Evolutionary conservation across 2,888 invertebrate genomes (phyloP), one percentile per base, ranked within the genome.

Genomic region (Sialis fuliginosa): DNA sequence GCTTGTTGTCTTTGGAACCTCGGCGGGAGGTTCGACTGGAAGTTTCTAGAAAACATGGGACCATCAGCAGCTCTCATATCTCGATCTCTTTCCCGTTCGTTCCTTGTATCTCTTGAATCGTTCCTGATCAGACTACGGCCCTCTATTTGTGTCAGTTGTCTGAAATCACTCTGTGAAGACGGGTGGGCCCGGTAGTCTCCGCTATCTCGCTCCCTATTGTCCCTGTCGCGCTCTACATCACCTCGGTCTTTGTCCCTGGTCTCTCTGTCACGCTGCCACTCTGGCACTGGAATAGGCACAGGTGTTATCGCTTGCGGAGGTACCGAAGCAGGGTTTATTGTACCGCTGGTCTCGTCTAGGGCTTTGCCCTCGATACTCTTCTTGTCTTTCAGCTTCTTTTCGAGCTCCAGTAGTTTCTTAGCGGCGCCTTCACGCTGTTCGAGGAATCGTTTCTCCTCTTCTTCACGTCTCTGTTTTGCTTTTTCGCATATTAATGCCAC

Each of bases 21-120:
- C 10, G 91, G 91, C 46, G 91, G 90, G 58, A 91, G 72, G 65
- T 87, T 82, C 45, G 75, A 79, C 63, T 86, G 85, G 65, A 85
- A 88, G 53, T 79, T 77, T 56, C 81, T 75, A 6, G 81, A 79
- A 60, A 81, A 85, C 32, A 71, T 72, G 2, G 75, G 70, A 35
- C 65, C 67, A 54, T 75, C 77, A 31, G 55, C 50, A 47, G 57
- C 57, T 42, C 55, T 53, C 39, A 58, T 56, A 9, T 63, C 62
- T 44, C 61, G 54, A 45, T 58, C 54, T 12, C 59, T 56, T 46
- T 60, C 55, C 42, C 60, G 55, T 9, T 50, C 50, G 9, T 56
- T 54, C 40, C 61, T 57, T n/a, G 59, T 56, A 43, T 64, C 65
- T 34, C 68, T 64, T 48, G 65, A 64, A 57, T 60, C 54, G 42